Base-by-base conservation (phyloP, 2,113 vertebrate genomes). In the Callipepla squamata region DNA sequence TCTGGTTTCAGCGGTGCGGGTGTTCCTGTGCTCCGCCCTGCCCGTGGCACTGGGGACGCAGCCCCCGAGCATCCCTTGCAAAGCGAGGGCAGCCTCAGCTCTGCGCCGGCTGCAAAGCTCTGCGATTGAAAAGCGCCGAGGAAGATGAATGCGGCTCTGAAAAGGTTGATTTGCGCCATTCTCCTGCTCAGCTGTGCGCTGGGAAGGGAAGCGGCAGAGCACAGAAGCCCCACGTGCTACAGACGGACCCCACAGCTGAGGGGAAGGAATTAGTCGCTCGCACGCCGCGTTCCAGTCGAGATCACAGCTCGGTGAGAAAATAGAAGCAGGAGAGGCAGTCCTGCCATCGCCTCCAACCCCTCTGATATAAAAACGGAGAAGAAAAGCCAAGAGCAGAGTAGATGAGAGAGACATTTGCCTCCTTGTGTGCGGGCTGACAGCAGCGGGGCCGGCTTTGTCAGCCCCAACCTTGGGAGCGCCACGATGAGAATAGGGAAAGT, bases 401-500 rank as follows among this genome's bases (percentile, higher is more conserved):
- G 92, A 93, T 93, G 94, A 96, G 95, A 96, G 90, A 92, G 69
- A 40, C 62, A 86, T 96, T 96, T 96, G 94, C 95, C 95, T 96
- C 95, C 95, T 86, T 65, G 92, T 86, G 96, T 75, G 96, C 94
- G 50, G 90, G 69, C 92, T 94, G 95, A 91, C 44, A 59, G 93
- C 74, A 23, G 6, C 2, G 0, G 89, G 81, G 79, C 5, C 17
- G 32, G 32, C 30, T 81, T 62, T 6, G 28, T 44, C 66, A 57
- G 22, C 53, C 0, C 0, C 4, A 3, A 3, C 18, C 47, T 87
- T 67, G 44, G 51, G 51, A 25, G 5, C 61, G 55, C 34, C 72
- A 22, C 42, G 47, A 44, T 68, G 82, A 79, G 47, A 78, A 25
- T 15, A n/a, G 79, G 76, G 76, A 6, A 94, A 94, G 36, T 7